Evolutionary conservation across 2,888 invertebrate genomes (phyloP), one percentile per base, ranked within the genome.

Genomic region (Diarsia rubi): DNA sequence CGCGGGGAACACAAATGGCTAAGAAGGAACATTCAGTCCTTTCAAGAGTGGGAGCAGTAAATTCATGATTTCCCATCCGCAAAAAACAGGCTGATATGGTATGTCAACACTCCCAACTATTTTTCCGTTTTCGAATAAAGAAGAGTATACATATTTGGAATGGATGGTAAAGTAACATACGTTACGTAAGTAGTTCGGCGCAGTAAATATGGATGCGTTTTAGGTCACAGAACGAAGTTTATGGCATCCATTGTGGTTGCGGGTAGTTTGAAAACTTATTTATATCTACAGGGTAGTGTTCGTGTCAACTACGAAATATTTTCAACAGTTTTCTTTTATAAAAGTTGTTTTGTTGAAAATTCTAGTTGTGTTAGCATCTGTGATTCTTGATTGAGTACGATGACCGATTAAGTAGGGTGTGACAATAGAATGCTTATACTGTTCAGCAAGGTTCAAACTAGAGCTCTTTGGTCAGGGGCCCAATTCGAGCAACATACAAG

Each of bases 191-290:
- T 19, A 73, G 59, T 45, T 42, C 21, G 27, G 52, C 59, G 59
- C 45, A 62, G 31, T 31, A 66, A 74, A 81, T 74, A 81, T 66
- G 47, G 65, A 78, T 78, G 81, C 81, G 60, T 80, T 73, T 65
- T 62, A 52, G 81, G 60, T 79, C 76, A 49, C 47, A 63, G 8
- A 19, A 5, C 14, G 3, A 66, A 57, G n/a, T 63, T 82, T 76
- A 74, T 73, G 21, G 74, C 14, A n/a, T 42, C 44, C 11, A 24
- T 74, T 65, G 52, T 65, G 45, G 42, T 73, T 60, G 52, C 42
- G 59, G 77, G 37, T 73, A 54, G 65, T 73, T 57, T 52, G 31
- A 44, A 62, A 24, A 79, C 52, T 60, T 80, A 42, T 78, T 65
- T 72, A 64, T 71, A 21, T 2, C 2, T 21, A 37, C n/a, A 52